Evolutionary conservation across 2,113 vertebrate genomes (phyloP), one percentile per base, ranked within the genome.

Genomic region (Furnarius figulus): DNA sequence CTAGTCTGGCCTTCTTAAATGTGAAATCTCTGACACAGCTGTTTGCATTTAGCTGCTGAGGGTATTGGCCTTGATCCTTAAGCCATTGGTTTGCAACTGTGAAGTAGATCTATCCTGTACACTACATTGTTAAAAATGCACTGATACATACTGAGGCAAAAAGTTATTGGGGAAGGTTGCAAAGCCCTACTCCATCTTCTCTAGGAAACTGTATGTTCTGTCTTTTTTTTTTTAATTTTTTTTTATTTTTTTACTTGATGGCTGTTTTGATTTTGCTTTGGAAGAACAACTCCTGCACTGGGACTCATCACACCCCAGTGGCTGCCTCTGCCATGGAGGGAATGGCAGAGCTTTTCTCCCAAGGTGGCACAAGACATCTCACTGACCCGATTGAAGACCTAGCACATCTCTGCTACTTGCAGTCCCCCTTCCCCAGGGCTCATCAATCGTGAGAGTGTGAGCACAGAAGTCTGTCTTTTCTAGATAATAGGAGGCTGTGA

Each of bases 231-330:
- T n/a, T n/a, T n/a, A n/a, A n/a, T n/a, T n/a, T n/a, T 33, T 30
- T 3, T 22, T 55, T 9, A n/a, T 46, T 31, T 50, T 31, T 3
- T 12, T 15, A 2, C 2, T 16, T 21, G 9, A 7, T 72, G 4
- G 0, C 3, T 19, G 11, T 35, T 73, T 91, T 47, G 1, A 17
- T 55, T 95, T 91, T 79, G 13, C 27, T 15, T 78, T 82, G 40
- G 80, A 39, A 73, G 65, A 81, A 7, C 5, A 49, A 28, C 4
- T 5, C 20, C 30, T 27, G 19, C 10, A 21, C 1, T 0, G 5
- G 28, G 20, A 52, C 13, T n/a, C 7, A 17, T 63, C 12, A 1
- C 28, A 44, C 65, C 40, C 42, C 55, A 56, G 25, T 23, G 63
- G 13, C 5, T 10, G 9, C 2, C 46, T 49, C 83, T 92, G 40